Conservation (phyloP, 2,888 invertebrate species). For the Cheiracanthium punctorium region DNA sequence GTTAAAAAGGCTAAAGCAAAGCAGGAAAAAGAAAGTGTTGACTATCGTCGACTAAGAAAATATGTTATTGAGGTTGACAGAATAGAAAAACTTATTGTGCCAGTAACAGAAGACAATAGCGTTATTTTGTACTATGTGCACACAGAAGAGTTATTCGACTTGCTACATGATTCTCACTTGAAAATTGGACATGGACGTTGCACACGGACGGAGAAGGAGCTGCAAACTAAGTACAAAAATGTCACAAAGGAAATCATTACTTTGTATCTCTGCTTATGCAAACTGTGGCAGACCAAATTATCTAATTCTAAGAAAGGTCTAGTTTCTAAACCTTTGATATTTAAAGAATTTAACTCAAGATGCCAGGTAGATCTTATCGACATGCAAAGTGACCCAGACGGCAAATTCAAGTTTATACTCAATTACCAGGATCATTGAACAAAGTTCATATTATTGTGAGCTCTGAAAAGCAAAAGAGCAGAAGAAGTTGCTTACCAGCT, state of each 20-base stretch:
- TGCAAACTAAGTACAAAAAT: conserved; percentile 16
- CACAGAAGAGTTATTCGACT: background rate
- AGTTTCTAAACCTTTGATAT: conserved; percentile 9
- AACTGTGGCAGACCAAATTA: background rate
- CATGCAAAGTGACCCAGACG: conserved; percentile 69
- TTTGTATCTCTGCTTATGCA: conserved; percentile 4
- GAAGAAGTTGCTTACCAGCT: conserved; percentile 54
- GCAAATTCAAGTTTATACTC: conserved; percentile 68
- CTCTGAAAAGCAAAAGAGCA: conserved; percentile 62
- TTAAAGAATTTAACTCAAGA: conserved; percentile 21
- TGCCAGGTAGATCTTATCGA: conserved; percentile 71
- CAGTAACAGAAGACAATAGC: too few species aligned
- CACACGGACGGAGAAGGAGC: background rate
- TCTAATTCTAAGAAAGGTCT: background rate
- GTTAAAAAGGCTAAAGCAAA: too few species aligned
- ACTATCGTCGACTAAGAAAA: too few species aligned
- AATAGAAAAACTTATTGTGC: too few species aligned
- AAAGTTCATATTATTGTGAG: conserved; percentile 68
- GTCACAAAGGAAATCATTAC: background rate
- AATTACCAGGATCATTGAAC: conserved; percentile 71
- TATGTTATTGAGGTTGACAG: too few species aligned
- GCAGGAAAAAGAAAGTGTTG: too few species aligned
- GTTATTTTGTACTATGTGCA: background rate
- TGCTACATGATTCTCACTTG: background rate
- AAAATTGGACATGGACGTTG: background rate